Base-by-base conservation (phyloP, 2,888 invertebrate genomes). In the Boloria euphrosyne region DNA sequence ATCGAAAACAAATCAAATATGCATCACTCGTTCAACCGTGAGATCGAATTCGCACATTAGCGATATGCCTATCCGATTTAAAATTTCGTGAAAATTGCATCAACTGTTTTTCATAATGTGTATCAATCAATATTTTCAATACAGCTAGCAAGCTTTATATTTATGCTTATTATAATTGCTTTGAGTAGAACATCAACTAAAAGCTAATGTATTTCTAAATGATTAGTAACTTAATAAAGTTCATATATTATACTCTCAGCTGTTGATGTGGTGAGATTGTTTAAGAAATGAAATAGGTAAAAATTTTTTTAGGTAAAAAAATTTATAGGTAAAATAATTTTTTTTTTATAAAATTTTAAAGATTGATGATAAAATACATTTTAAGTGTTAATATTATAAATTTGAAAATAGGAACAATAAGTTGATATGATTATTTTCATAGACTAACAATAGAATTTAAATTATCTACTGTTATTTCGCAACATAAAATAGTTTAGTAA, bases 1-100 rank as follows among this genome's bases (percentile, higher is more conserved):
- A 88, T 88, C 87, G 87, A 85, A 86, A 88, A 87, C 88, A 88
- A 89, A 90, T 89, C 89, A 89, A 89, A 89, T 90, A 90, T 90
- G 88, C 88, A 87, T 85, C 85, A 85, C 76, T 79, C 87, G 83
- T 80, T 81, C 84, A 83, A 84, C 86, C 85, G 84, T 86, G 87
- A 87, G 88, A 89, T 89, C 83, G 86, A 86, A 87, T 87, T 85
- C 83, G 81, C 83, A 83, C 81, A 87, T 85, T 86, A 85, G 83
- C 71, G 64, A 71, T 70, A 71, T 69, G 69, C 64, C 67, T 67
- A 65, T 67, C 53, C 68, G 69, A 68, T 68, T 69, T 68, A 67
- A 68, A 67, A 70, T 62, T 63, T 65, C 65, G 67, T 68, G 69
- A 69, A 73, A 70, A 69, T 66, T 27, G 50, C 51, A 59, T 31